Evolutionary conservation across 2,797 vertebrate species (phyloP), one percentile per base, ranked within the genome.

Genomic region (Fistularia tabacaria): DNA sequence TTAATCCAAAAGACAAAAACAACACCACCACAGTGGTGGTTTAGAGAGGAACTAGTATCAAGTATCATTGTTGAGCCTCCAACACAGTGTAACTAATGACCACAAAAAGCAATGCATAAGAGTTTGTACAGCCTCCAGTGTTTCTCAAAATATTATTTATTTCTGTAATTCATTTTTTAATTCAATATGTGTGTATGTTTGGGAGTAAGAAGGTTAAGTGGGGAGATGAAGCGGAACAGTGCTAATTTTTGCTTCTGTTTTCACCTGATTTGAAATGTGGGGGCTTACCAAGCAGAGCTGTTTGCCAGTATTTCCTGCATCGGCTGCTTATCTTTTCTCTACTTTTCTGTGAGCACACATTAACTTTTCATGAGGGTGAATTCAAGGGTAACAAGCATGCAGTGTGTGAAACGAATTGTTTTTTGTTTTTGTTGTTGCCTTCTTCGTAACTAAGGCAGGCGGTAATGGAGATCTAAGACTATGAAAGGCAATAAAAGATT

Each of bases 281-380:
- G 66, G 7, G 55, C 46, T 49, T 54, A 58, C 56, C 15, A 42
- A 37, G 42, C 48, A 64, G 54, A 53, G 45, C 41, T 10, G 41
- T 49, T 56, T 76, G 54, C 64, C 55, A 38, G 49, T 55, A 15
- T 64, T 69, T 42, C 38, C 52, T 43, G 69, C 60, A 49, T 71
- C 36, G 62, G 49, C 51, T 51, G 56, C 39, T 77, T 49, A 25
- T 2, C 25, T 25, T 25, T 25, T 63, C 68, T 73, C 54, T 59
- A 62, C 52, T 77, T 68, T 53, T 70, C 49, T 59, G 58, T 64
- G 50, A 72, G 57, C 83, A 60, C 49, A 50, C 59, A 78, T 84
- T 72, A 63, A 74, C 50, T 72, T 83, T 83, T 82, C 64, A 85
- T 81, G 64, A 81, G 74, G 58, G 70, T 40, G 46, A 67, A 74